Conservation (phyloP, 2,113 vertebrate species). For the Embiotoca jacksoni region DNA sequence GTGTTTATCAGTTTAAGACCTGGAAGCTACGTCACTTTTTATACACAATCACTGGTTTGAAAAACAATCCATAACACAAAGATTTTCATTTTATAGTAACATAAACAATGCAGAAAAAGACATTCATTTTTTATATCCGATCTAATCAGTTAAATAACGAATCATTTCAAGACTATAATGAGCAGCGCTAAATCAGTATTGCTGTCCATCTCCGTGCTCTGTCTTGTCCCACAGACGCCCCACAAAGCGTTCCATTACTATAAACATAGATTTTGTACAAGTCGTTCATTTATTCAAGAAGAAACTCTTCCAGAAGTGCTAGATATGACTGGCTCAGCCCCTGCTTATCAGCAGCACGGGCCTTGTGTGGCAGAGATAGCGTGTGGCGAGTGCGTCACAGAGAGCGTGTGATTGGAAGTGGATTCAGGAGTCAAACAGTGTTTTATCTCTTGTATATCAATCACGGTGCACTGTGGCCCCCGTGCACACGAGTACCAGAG, state of each 20-base stretch:
- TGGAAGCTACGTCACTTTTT: too few species aligned
- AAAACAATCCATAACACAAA: neutral
- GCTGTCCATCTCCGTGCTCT: neutral
- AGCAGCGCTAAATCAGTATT: too few species aligned
- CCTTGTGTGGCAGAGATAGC: slow-evolving; percentile 65
- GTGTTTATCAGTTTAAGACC: too few species aligned
- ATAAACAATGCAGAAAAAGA: neutral
- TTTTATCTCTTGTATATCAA: slow-evolving; percentile 75
- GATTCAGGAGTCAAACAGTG: slow-evolving; percentile 67
- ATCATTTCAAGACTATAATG: too few species aligned
- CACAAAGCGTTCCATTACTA: neutral
- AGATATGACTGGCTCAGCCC: slow-evolving; percentile 53
- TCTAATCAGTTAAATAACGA: neutral
- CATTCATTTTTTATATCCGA: neutral
- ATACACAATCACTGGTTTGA: neutral
- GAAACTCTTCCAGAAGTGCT: slow-evolving; percentile 49
- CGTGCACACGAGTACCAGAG: slow-evolving; percentile 31
- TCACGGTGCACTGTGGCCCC: slow-evolving; percentile 52
- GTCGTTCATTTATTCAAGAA: slow-evolving; percentile 60
- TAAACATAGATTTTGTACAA: slow-evolving; percentile 10
- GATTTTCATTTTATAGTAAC: neutral
- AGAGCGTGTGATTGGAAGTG: slow-evolving; percentile 61
- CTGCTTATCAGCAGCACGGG: slow-evolving; percentile 58
- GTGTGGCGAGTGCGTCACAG: slow-evolving; percentile 63
- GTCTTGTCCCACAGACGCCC: too few species aligned